Conservation (phyloP, 35 echinoderm and acorn worm species). For the Heliocidaris erythrogramma region DNA sequence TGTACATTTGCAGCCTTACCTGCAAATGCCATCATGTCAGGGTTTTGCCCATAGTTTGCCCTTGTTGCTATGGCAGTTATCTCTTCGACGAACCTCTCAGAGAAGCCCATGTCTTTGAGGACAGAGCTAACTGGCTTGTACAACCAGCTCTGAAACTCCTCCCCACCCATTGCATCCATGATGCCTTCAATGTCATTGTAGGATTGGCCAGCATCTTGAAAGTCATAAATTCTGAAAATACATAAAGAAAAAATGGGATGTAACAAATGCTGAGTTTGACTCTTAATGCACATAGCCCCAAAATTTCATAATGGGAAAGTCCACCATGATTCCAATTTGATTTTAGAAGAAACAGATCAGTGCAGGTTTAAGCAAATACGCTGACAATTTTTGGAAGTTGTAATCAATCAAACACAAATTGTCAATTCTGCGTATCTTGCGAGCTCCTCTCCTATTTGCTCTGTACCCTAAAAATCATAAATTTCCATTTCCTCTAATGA, state of each 20-base stretch:
- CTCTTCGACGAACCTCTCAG: conserved; percentile 39
- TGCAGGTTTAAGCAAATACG: too few species aligned
- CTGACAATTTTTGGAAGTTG: too few species aligned
- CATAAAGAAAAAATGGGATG: neutral
- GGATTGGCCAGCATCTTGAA: neutral
- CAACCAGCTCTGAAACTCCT: conserved; percentile 26
- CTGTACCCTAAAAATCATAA: too few species aligned
- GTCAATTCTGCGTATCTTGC: too few species aligned
- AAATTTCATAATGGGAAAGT: too few species aligned
- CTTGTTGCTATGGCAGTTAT: conserved; percentile 43
- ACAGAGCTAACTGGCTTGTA: neutral
- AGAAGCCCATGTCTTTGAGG: conserved; percentile 31
- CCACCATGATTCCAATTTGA: too few species aligned
- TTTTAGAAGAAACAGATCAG: too few species aligned
- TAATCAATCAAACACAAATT: too few species aligned
- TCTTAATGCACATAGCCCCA: too few species aligned
- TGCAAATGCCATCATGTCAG: conserved; percentile 56
- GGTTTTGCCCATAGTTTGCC: conserved; percentile 52
- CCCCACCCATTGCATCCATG: neutral
- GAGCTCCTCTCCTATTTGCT: too few species aligned
- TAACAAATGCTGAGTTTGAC: neutral
- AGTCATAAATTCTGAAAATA: conserved; percentile 24
- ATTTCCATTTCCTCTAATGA: too few species aligned
- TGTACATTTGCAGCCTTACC: neutral
- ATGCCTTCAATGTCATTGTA: neutral